Base-by-base conservation (phyloP, 2,113 vertebrate genomes). In the Aplodontia rufa region DNA sequence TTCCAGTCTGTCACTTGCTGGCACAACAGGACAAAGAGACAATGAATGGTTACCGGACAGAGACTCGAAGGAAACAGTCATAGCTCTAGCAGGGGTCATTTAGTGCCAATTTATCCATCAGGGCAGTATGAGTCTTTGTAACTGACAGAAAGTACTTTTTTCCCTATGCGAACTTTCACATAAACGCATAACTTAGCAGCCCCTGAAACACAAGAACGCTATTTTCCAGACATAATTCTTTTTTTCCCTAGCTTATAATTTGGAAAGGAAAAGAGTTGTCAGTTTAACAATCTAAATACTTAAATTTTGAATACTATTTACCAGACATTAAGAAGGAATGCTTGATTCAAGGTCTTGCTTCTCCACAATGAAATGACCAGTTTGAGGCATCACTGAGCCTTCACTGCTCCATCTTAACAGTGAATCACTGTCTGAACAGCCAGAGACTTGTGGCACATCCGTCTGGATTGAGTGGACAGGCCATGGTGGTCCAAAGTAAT, bases 141-240 rank as follows among this genome's bases (percentile, higher is more conserved):
- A 66, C 30, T 19, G 66, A 78, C 22, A 53, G 66, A 87, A 80
- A 88, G 1, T 9, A 49, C 26, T 85, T 80, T 88, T 51, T 4
- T 12, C 20, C 17, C 22, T 45, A 19, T 8, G 9, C 19, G 90
- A 95, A 88, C 49, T 79, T 87, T 92, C 72, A 71, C 47, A 37
- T 28, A 53, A 66, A 93, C n/a, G 8, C 42, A 82, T 80, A 81
- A 87, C 30, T 93, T 71, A 71, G 28, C 76, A 91, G 81, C 53
- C 24, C 40, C 51, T 42, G 32, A 35, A 66, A 89, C 42, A 64
- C 64, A 74, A 32, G 55, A 95, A 93, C 24, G 17, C 80, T 96
- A 53, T 74, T 95, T 94, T 91, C 78, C 82, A 72, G 37, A 62
- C 12, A 47, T 89, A 75, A 91, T 94, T 97, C 86, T 94, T 91